phyloP scores from a whole-genome alignment of 2,113 vertebrate genomes.

The Ptilorrhoa leucosticta region DNA sequence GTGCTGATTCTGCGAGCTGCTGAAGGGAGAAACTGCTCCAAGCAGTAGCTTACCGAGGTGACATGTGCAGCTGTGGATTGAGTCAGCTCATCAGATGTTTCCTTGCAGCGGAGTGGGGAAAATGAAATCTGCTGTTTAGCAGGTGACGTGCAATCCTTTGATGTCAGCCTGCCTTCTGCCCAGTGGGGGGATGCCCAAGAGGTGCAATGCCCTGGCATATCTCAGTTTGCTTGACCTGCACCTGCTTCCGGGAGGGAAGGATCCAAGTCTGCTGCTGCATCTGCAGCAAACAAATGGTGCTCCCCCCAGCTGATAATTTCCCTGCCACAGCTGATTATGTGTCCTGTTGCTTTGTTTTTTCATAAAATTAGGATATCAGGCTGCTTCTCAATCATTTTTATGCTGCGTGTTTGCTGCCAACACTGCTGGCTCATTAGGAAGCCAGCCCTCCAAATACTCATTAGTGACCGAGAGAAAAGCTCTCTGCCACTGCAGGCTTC shows the following conservation, averaged over 20 bases:
- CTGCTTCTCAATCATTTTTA: background rate
- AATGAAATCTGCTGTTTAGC: background rate
- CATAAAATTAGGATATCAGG: background rate
- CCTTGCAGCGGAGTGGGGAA: background rate
- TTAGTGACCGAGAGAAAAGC: background rate
- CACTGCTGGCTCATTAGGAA: background rate
- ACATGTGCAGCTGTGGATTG: background rate
- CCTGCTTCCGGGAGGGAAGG: background rate
- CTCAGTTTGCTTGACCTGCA: background rate
- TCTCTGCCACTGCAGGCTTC: background rate
- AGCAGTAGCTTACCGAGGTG: background rate
- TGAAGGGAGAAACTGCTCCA: slow-evolving; percentile 3
- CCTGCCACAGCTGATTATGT: background rate
- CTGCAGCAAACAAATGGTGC: background rate
- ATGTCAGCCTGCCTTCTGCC: background rate
- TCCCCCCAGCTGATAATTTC: slow-evolving; percentile 10
- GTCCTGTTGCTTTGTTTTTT: background rate
- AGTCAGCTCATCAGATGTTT: slow-evolving; percentile 5
- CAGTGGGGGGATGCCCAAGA: background rate
- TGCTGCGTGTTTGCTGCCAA: background rate
- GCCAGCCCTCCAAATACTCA: background rate
- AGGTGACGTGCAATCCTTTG: background rate
- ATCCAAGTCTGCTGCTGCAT: background rate
- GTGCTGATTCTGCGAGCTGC: background rate
- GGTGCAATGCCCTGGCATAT: background rate